Evolutionary conservation across 1,140 invertebrate species (phyloP), one percentile per base, ranked within the genome.

Genomic region (Coboldia fuscipes): DNA sequence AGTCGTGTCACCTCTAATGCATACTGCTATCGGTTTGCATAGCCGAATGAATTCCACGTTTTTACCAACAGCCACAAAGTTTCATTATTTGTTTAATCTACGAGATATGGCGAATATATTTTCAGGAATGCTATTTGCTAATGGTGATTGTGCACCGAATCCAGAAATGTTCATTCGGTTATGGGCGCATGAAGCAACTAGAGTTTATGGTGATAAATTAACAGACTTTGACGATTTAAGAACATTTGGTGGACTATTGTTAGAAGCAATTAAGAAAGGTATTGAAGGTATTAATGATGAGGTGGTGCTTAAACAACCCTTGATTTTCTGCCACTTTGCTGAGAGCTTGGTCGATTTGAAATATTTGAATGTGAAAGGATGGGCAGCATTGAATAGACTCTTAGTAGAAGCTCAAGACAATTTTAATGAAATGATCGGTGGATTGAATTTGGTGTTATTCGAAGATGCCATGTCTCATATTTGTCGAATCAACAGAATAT

Each of bases 391-490:
- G 1, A 72, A 68, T 41, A 72, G 71, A 44, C 58, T 88, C 27
- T 54, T 93, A 0, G 62, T 71, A 2, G 88, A 93, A 43, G 85
- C 85, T 4, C 57, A 93, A 22, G 59, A 67, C 10, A 72, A 69
- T 32, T 96, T 96, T 46, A 90, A 92, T 51, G 74, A 79, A 41
- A 54, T 75, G 40, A 69, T 93, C 20, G 74, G 82, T 4, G 77
- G 75, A 1, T 93, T 96, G 84, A 90, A 93, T 58, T 61, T 97
- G 6, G 89, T 97, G 6, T 63, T 97, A 3, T 97, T 97, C 51
- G 84, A 93, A 50, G 89, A 94, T 54, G 89, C 90, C 3, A 88
- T 94, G 74, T 65, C 70, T 38, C 86, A 93, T 49, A 72, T 93
- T 17, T 88, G 80, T 55, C 66, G 81, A 42, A 96, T 97, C 36